A percentile compares a stretch with the other conserved stretches of the same genome.
phyloP scores from a whole-genome alignment of 2,888 invertebrate genomes.

The Xestobium rufovillosum region DNA sequence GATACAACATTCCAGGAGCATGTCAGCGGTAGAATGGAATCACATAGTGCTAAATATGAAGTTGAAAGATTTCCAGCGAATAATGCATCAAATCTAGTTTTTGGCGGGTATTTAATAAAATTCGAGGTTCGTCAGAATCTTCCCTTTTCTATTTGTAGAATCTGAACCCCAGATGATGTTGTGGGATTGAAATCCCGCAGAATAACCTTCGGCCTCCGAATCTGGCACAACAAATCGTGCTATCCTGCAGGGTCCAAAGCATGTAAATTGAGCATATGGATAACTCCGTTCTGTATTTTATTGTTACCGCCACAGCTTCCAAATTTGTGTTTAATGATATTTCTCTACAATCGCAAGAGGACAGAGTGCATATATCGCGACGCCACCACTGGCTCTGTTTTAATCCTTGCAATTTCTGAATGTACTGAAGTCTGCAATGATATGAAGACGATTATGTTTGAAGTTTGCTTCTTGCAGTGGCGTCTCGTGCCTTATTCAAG shows the following conservation, averaged over 20 bases:
- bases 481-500: no score
- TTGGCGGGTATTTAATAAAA: slow-evolving; percentile 8
- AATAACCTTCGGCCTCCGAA: slow-evolving; percentile 11
- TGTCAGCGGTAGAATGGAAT: not conserved
- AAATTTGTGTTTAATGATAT: slow-evolving; percentile 11
- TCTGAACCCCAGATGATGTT: slow-evolving; percentile 12
- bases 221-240: slow-evolving; percentile 10
- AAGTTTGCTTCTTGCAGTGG: slow-evolving; percentile 7
- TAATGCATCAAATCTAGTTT: slow-evolving; percentile 8
- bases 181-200: slow-evolving; percentile 14
- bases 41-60: slow-evolving; percentile 10
- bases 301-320: slow-evolving; percentile 11
- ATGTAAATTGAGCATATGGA: slow-evolving; percentile 12
- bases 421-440: not conserved
- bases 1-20: slow-evolving; percentile 2
- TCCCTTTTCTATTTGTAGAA: slow-evolving; percentile 5
- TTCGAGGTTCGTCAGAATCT: slow-evolving; percentile 5
- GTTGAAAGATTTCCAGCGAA: slow-evolving; percentile 8
- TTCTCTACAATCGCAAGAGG: slow-evolving; percentile 4
- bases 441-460: slow-evolving; percentile 3
- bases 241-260: slow-evolving; percentile 6
- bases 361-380: slow-evolving; percentile 11
- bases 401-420: slow-evolving; percentile 4
- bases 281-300: slow-evolving; percentile 7
- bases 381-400: slow-evolving; percentile 10